Conservation (phyloP, 2,888 invertebrate species). For the Choristoneura rosaceana region DNA sequence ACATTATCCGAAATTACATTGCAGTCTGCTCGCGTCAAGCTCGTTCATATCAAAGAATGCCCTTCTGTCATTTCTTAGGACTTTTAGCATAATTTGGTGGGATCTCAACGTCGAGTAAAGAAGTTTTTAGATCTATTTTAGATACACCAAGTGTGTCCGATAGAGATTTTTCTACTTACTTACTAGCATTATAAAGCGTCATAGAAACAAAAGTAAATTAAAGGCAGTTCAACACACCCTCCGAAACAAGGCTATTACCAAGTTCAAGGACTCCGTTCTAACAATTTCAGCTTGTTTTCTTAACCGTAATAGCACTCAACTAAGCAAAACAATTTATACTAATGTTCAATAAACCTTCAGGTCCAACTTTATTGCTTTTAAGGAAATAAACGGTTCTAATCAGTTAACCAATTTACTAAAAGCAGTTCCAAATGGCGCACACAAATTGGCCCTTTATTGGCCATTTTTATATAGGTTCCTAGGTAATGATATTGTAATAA, state of each 20-base stretch:
- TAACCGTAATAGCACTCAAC: conserved; percentile 10
- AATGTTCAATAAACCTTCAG: conserved; percentile 5
- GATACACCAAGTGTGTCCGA: not conserved
- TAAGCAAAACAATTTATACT: conserved; percentile 12
- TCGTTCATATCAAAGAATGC: conserved; percentile 18
- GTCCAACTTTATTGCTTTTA: not conserved
- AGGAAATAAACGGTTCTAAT: conserved; percentile 15
- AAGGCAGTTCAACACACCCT: not conserved
- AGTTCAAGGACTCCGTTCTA: not conserved
- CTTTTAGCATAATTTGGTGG: conserved; percentile 12
- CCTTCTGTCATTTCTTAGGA: not conserved
- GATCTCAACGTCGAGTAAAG: not conserved
- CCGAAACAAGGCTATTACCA: not conserved
- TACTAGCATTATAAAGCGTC: not conserved
- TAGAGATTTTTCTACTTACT: not conserved
- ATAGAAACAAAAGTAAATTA: not conserved
- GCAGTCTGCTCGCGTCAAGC: conserved; percentile 45
- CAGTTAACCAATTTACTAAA: conserved; percentile 15
- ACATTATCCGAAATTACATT: conserved; percentile 54
- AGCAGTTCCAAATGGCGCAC: not conserved
- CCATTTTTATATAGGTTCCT: not conserved
- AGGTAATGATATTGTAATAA: not conserved
- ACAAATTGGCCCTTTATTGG: not conserved
- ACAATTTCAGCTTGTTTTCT: conserved; percentile 4
- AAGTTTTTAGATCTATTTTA: not conserved